Conservation (phyloP, 2,113 vertebrate genomes). For the Malurus cyaneus region DNA sequence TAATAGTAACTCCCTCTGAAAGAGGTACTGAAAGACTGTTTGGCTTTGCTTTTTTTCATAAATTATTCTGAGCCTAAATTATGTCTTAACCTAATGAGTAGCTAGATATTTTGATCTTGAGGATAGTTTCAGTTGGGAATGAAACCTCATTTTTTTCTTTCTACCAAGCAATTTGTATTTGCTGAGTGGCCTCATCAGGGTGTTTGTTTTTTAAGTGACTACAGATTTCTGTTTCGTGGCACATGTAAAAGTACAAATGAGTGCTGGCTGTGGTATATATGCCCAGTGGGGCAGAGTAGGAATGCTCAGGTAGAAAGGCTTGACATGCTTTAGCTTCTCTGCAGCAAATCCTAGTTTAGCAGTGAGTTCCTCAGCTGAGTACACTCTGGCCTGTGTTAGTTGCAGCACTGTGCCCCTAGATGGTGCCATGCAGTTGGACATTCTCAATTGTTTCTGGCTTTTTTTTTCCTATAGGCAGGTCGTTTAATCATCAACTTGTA, state of each 20-base stretch:
- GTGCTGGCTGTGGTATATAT: background rate
- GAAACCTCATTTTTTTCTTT: background rate
- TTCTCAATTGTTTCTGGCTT: background rate
- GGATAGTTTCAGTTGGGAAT: background rate
- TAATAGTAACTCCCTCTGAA: background rate
- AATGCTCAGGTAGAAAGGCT: background rate
- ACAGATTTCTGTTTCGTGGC: background rate
- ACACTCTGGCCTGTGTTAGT: background rate
- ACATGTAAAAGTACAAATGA: background rate
- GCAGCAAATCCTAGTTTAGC: background rate
- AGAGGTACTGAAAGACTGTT: background rate
- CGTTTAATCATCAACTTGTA: background rate
- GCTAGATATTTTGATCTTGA: background rate
- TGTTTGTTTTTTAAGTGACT: background rate
- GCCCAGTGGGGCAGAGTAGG: background rate
- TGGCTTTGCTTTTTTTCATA: background rate
- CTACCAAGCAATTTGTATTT: background rate
- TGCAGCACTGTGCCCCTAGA: background rate
- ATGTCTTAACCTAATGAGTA: background rate
- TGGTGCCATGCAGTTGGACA: slow-evolving; percentile 1
- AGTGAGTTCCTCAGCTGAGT: background rate
- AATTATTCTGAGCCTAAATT: background rate
- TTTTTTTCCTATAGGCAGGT: background rate
- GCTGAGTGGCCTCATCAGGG: background rate
- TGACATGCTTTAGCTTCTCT: background rate